Conservation (phyloP, 2,113 vertebrate genomes). For the Albula glossodonta region DNA sequence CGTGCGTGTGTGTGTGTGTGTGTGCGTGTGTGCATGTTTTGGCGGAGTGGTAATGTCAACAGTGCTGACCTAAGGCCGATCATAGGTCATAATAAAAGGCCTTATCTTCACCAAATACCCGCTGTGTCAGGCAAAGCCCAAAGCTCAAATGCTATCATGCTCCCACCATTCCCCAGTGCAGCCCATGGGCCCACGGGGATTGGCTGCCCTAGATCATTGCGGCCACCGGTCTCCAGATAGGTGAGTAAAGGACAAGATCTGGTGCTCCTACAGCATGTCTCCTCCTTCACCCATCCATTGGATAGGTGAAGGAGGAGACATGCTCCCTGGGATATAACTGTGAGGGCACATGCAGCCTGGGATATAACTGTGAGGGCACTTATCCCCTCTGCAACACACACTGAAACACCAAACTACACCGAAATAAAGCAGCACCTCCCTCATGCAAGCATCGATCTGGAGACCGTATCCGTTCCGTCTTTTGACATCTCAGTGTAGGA, state of each 20-base stretch:
- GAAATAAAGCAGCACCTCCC: slow-evolving; percentile 13
- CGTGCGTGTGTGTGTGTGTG: too few relatives aligned
- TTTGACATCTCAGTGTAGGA: neutral
- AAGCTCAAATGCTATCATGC: too few relatives aligned
- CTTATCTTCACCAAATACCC: too few relatives aligned
- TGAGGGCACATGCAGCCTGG: slow-evolving; percentile 1
- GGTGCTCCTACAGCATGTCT: neutral
- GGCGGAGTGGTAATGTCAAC: too few relatives aligned
- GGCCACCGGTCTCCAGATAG: neutral
- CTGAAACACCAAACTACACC: neutral
- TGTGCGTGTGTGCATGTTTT: too few relatives aligned
- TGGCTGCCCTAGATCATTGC: neutral
- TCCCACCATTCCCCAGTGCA: too few relatives aligned
- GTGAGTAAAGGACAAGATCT: neutral
- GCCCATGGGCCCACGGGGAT: too few relatives aligned
- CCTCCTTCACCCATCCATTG: neutral
- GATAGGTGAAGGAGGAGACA: too few relatives aligned
- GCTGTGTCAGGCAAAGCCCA: too few relatives aligned
- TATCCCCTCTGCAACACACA: neutral
- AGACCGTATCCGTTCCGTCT: slow-evolving; percentile 21
- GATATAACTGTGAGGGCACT: neutral
- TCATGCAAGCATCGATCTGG: neutral
- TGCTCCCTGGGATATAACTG: neutral
- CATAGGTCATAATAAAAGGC: too few relatives aligned
- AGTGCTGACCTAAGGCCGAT: too few relatives aligned